Percentiles rank a stretch among this genome's conserved stretches.
phyloP scores from a whole-genome alignment of 2,888 invertebrate species.

The Brenthis ino region DNA sequence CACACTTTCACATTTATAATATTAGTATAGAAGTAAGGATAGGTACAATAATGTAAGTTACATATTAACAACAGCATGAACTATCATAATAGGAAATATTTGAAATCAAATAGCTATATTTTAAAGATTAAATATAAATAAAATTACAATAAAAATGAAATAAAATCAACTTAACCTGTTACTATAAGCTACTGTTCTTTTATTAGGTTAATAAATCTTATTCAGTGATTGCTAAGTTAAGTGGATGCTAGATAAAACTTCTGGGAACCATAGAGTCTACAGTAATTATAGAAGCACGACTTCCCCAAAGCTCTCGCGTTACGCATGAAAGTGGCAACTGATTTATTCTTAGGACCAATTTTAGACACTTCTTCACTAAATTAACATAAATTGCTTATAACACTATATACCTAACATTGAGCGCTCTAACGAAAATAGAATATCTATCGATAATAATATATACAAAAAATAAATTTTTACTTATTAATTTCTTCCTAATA shows the following conservation, averaged over 20 bases:
- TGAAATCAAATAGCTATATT: too few species aligned
- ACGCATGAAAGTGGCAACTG: constrained; percentile 51
- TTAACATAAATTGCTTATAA: constrained; percentile 57
- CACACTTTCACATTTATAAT: too few species aligned
- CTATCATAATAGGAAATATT: too few species aligned
- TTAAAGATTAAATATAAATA: too few species aligned
- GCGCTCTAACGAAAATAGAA: background rate
- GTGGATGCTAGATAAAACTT: constrained; percentile 5
- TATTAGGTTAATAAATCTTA: too few species aligned
- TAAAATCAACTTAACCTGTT: too few species aligned
- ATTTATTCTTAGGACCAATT: constrained; percentile 64
- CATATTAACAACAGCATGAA: too few species aligned
- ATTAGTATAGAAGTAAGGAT: too few species aligned
- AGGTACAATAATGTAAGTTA: too few species aligned
- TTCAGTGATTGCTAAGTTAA: constrained; percentile 9
- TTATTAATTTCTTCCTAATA: too few species aligned
- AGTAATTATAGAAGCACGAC: constrained; percentile 14
- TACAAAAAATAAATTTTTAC: background rate
- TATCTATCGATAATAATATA: background rate
- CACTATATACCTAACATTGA: constrained; percentile 1
- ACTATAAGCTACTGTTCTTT: too few species aligned
- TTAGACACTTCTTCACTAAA: constrained; percentile 58
- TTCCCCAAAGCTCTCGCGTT: constrained; percentile 11
- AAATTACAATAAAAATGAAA: too few species aligned
- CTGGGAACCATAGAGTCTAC: constrained; percentile 12